These are phyloP conservation scores for Leptinotarsa juncta DNA, from an alignment of 2,888 invertebrate species.

Conservation along the genomic window DNA sequence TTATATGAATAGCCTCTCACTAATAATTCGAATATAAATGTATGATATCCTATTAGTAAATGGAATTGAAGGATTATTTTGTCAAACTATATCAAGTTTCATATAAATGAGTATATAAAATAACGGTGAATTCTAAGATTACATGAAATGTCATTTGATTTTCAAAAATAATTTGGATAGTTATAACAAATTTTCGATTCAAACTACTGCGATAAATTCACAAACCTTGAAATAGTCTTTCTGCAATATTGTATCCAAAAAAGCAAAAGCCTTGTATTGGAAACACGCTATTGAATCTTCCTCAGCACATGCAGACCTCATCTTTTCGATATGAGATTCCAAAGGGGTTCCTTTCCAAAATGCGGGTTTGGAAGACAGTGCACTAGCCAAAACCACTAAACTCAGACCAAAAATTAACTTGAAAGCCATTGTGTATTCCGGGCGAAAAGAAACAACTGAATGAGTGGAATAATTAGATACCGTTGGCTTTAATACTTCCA, in stretches of 20 bases:
- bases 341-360: slow-evolving; percentile 80
- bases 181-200: too few species aligned
- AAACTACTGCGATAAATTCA: neutral
- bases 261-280: slow-evolving; percentile 82
- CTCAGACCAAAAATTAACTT: slow-evolving; percentile 40
- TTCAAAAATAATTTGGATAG: neutral
- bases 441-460: slow-evolving; percentile 39
- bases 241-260: slow-evolving; percentile 78
- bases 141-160: neutral
- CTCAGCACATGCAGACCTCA: slow-evolving; percentile 79
- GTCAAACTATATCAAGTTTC: neutral
- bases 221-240: slow-evolving; percentile 71
- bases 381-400: slow-evolving; percentile 34
- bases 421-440: slow-evolving; percentile 43
- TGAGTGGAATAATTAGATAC: slow-evolving; percentile 33
- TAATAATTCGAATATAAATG: too few species aligned
- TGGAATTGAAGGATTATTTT: too few species aligned
- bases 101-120: neutral
- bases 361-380: slow-evolving; percentile 67
- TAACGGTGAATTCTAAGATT: neutral
- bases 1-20: too few species aligned
- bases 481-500: slow-evolving; percentile 44
- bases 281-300: slow-evolving; percentile 85
- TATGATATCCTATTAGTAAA: too few species aligned
- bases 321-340: slow-evolving; percentile 77